Evolutionary conservation across 2,113 vertebrate genomes (phyloP).

Genomic region (Phycodurus eques): DNA sequence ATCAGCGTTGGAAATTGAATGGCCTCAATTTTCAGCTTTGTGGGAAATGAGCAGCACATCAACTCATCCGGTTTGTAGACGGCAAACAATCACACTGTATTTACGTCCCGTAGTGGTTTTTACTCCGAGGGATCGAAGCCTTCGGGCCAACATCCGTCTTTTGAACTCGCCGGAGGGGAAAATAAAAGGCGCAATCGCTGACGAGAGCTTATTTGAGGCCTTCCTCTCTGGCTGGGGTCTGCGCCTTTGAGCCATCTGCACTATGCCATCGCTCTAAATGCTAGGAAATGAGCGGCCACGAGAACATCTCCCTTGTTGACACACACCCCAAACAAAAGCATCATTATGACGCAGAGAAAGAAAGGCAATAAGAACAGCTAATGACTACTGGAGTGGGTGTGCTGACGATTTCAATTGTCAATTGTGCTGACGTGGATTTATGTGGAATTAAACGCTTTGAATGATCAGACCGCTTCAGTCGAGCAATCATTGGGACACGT

Average conservation of each 20-base stretch:
- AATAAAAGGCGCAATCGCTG: constrained; percentile 55
- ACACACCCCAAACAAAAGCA: constrained; percentile 29
- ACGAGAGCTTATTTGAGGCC: constrained; percentile 68
- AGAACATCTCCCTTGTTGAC: constrained; percentile 48
- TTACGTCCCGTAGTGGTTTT: constrained; percentile 40
- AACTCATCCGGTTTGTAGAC: constrained; percentile 47
- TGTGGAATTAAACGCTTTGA: constrained; percentile 65
- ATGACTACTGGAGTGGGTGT: constrained; percentile 48
- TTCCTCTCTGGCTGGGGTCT: constrained; percentile 31
- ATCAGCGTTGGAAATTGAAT: no score
- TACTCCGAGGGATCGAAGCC: constrained; percentile 47
- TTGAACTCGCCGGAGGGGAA: constrained; percentile 61
- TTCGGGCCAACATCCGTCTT: constrained; percentile 17
- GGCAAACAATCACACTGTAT: constrained; percentile 38
- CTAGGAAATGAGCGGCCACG: constrained; percentile 70
- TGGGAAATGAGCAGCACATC: no score
- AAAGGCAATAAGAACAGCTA: constrained; percentile 68
- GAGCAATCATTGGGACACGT: constrained; percentile 33
- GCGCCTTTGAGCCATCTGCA: constrained; percentile 37
- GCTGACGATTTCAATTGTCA: constrained; percentile 16
- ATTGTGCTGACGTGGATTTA: constrained; percentile 58
- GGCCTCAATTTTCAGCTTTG: no score
- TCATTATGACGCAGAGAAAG: constrained; percentile 61
- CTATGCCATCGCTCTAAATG: constrained; percentile 66
- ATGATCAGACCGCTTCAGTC: constrained; percentile 61